Conservation (phyloP, 2,113 vertebrate genomes). For the Casuarius casuarius region DNA sequence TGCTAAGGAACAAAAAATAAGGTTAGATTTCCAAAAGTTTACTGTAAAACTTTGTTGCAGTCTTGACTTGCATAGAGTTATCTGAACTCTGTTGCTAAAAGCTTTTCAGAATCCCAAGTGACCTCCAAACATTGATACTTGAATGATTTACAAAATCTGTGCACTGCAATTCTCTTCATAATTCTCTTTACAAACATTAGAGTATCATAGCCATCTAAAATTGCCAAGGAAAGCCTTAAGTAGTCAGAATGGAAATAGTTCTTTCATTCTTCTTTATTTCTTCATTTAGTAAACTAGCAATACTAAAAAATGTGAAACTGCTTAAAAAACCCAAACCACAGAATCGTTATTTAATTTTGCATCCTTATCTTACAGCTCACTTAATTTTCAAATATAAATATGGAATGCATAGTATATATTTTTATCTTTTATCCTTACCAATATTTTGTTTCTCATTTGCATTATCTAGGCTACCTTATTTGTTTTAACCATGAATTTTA, state of each 20-base stretch:
- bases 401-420: not conserved
- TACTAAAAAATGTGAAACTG: not conserved
- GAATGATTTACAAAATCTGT: not conserved
- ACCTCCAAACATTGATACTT: not conserved
- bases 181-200: not conserved
- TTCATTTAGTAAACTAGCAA: constrained; percentile 20
- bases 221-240: not conserved
- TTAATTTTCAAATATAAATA: not conserved
- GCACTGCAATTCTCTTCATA: not conserved
- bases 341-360: not conserved
- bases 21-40: not conserved
- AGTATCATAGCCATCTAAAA: not conserved
- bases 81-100: not conserved
- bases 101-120: not conserved
- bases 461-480: not conserved
- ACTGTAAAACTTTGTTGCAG: not conserved
- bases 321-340: not conserved
- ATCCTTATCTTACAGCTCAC: not conserved
- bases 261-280: not conserved
- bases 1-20: not conserved
- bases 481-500: not conserved
- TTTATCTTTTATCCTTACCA: not conserved
- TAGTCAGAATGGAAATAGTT: not conserved
- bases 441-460: not conserved
- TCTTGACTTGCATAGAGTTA: not conserved